phyloP scores from a whole-genome alignment of 2,113 vertebrate genomes.

The Colaptes auratus region DNA sequence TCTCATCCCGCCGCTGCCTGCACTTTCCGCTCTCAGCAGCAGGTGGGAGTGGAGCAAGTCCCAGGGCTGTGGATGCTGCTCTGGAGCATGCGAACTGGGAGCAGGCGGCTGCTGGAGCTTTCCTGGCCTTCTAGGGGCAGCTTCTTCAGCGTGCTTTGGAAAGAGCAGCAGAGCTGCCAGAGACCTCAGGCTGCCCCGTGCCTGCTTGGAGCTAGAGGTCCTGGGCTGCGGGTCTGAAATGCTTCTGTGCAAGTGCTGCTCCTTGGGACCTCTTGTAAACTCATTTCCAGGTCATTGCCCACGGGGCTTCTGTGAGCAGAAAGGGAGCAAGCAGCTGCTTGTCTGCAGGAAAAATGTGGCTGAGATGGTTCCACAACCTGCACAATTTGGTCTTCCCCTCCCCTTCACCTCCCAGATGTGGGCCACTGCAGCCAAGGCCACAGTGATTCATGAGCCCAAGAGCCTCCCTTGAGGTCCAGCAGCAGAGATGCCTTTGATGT shows the following conservation, averaged over 20 bases:
- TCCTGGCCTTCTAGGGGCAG: background rate
- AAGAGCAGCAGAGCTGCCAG: background rate
- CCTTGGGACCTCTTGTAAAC: background rate
- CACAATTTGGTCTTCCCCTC: fast-evolving
- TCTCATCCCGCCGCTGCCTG: fast-evolving
- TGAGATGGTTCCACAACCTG: fast-evolving
- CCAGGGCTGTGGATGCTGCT: fast-evolving
- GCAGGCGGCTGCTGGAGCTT: background rate
- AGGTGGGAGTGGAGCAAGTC: background rate
- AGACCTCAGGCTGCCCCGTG: background rate
- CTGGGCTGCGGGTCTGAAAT: background rate
- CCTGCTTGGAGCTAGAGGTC: fast-evolving
- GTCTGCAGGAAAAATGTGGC: background rate
- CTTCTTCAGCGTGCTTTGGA: background rate
- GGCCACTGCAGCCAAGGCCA: background rate
- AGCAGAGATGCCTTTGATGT: background rate
- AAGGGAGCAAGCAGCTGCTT: background rate
- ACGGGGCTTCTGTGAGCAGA: background rate
- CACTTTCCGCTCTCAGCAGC: background rate
- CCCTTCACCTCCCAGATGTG: background rate
- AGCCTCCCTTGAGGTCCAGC: background rate
- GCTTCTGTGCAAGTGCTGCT: background rate
- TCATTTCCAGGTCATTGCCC: background rate
- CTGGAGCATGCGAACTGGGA: fast-evolving
- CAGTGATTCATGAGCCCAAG: fast-evolving